Evolutionary conservation across 2,113 vertebrate genomes (phyloP).

Genomic region (Capreolus pygargus): DNA sequence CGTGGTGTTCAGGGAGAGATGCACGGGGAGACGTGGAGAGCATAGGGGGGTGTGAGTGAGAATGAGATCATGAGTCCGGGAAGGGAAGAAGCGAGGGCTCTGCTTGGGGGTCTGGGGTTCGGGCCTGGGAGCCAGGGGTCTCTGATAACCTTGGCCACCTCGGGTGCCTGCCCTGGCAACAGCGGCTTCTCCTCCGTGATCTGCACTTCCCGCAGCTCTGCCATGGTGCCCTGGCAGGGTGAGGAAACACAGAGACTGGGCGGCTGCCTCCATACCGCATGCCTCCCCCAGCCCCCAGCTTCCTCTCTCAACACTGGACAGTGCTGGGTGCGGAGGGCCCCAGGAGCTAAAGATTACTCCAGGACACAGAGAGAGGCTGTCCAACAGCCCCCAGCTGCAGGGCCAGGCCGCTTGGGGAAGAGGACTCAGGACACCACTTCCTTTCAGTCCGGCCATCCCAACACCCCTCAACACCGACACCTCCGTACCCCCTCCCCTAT

Average conservation of each 20-base stretch:
- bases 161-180: conserved; percentile 68
- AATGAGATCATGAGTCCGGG: background rate
- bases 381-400: background rate
- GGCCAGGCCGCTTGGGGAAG: background rate
- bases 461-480: background rate
- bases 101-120: background rate
- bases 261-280: background rate
- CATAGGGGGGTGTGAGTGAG: background rate
- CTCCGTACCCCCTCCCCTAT: background rate
- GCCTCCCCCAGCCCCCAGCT: background rate
- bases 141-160: conserved; percentile 60
- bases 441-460: background rate
- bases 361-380: background rate
- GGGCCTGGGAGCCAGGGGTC: background rate
- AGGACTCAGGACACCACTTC: background rate
- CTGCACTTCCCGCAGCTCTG: conserved; percentile 80
- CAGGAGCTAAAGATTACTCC: background rate
- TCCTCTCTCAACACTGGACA: background rate
- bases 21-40: background rate
- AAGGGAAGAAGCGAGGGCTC: background rate
- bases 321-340: background rate
- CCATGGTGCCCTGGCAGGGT: conserved; percentile 72
- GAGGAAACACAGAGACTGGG: background rate
- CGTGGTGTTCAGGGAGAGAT: background rate
- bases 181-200: conserved; percentile 79